Percentiles rank a stretch among this genome's conserved stretches.
These are phyloP conservation scores for Thecocarcelia acutangulata DNA, from an alignment of 2,888 invertebrate genomes.

Conservation along the genomic window DNA sequence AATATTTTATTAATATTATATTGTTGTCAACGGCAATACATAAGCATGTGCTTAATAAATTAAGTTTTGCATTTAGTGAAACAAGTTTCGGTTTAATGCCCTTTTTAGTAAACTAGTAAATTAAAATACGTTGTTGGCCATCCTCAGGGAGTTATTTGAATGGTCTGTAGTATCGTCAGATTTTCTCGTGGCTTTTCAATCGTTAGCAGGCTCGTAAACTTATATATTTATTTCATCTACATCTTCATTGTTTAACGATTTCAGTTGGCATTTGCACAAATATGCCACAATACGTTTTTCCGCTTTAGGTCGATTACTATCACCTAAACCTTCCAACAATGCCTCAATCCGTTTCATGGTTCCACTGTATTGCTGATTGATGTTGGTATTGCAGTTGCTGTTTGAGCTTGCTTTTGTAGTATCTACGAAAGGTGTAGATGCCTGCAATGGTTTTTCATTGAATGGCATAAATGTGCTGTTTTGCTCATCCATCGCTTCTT, in stretches of 20 bases:
- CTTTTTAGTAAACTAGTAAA: too few species aligned
- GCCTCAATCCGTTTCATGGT: slow-evolving; percentile 75
- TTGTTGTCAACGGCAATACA: not conserved
- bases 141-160: too few species aligned
- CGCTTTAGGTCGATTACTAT: slow-evolving; percentile 75
- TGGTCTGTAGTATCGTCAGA: too few species aligned
- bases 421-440: slow-evolving; percentile 2
- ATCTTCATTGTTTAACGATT: slow-evolving; percentile 74
- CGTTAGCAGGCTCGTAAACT: too few species aligned
- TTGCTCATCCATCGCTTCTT: slow-evolving; percentile 77
- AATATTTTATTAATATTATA: too few species aligned
- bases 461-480: slow-evolving; percentile 56
- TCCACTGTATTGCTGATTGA: slow-evolving; percentile 66
- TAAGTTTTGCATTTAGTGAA: not conserved
- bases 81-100: too few species aligned
- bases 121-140: too few species aligned
- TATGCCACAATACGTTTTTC: slow-evolving; percentile 77
- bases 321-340: slow-evolving; percentile 75
- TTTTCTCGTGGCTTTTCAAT: too few species aligned
- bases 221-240: slow-evolving; percentile 76
- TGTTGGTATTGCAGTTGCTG: slow-evolving; percentile 27
- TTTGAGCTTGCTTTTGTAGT: slow-evolving; percentile 9
- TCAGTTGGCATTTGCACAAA: slow-evolving; percentile 77
- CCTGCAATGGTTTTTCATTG: slow-evolving; percentile 60
- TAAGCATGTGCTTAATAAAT: not conserved